Conservation (phyloP, 2,797 vertebrate species). For the Micrastur ruficollis region DNA sequence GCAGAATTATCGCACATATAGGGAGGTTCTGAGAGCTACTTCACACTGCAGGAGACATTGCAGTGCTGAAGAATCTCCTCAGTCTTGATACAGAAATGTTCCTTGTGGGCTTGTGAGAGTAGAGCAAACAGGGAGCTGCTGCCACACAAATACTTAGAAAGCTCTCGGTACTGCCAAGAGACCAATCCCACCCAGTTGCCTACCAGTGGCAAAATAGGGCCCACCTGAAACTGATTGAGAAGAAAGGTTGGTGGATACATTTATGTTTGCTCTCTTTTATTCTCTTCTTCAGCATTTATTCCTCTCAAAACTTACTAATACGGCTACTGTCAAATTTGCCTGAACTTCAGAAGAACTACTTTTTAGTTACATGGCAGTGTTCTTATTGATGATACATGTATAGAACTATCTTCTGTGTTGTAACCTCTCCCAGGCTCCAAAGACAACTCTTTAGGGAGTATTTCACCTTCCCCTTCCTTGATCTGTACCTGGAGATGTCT, state of each 20-base stretch:
- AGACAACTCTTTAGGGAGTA: neutral
- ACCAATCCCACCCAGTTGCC: neutral
- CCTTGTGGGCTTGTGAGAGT: neutral
- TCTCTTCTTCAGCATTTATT: neutral
- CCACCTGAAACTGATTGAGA: neutral
- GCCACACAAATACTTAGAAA: neutral
- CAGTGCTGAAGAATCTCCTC: neutral
- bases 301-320: neutral
- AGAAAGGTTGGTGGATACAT: neutral
- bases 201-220: neutral
- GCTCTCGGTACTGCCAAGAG: neutral
- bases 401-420: neutral
- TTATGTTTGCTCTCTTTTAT: neutral
- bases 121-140: neutral
- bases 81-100: neutral
- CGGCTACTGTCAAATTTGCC: neutral
- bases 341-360: neutral
- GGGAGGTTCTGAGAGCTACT: neutral
- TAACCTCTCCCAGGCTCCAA: neutral
- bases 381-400: neutral
- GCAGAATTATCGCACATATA: neutral
- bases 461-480: neutral
- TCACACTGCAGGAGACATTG: rapidly evolving
- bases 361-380: neutral
- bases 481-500: neutral